These are phyloP conservation scores for Musca vetustissima DNA, from an alignment of 1,140 invertebrate genomes.

Conservation along the genomic window DNA sequence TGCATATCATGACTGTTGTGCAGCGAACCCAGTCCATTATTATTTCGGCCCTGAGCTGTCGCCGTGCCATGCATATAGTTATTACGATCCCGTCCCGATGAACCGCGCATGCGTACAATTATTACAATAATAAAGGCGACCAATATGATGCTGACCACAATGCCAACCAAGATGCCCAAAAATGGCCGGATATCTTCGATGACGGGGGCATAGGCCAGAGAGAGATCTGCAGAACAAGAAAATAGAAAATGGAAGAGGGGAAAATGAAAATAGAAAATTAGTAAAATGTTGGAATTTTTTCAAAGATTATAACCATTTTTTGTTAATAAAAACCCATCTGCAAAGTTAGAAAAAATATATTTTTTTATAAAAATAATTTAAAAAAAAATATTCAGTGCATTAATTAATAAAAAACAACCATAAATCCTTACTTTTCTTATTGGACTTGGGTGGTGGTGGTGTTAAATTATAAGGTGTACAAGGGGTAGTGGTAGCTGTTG, in stretches of 20 bases:
- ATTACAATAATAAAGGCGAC: conserved; percentile 75
- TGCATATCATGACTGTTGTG: conserved; percentile 48
- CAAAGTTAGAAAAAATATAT: background rate
- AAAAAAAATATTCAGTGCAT: too few species aligned
- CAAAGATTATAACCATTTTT: background rate
- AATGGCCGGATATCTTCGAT: conserved; percentile 72
- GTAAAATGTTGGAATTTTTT: background rate
- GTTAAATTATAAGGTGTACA: conserved; percentile 21
- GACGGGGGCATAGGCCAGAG: conserved; percentile 49
- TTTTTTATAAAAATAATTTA: too few species aligned
- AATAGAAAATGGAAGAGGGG: background rate
- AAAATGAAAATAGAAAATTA: conserved; percentile 16
- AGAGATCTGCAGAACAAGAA: conserved; percentile 38
- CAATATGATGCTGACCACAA: conserved; percentile 70
- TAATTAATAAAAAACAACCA: too few species aligned
- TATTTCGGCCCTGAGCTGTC: conserved; percentile 36
- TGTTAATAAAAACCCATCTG: background rate
- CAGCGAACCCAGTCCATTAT: conserved; percentile 41
- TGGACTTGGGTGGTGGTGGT: conserved; percentile 15
- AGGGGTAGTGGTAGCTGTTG: conserved; percentile 14
- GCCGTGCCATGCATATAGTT: conserved; percentile 63
- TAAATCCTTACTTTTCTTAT: conserved; percentile 26
- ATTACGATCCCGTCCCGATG: conserved; percentile 65
- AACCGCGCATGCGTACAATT: conserved; percentile 66
- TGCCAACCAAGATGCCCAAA: conserved; percentile 70